Evolutionary conservation across 1,140 invertebrate species (phyloP), one percentile per base, ranked within the genome.

Genomic region (Babylonia areolata): DNA sequence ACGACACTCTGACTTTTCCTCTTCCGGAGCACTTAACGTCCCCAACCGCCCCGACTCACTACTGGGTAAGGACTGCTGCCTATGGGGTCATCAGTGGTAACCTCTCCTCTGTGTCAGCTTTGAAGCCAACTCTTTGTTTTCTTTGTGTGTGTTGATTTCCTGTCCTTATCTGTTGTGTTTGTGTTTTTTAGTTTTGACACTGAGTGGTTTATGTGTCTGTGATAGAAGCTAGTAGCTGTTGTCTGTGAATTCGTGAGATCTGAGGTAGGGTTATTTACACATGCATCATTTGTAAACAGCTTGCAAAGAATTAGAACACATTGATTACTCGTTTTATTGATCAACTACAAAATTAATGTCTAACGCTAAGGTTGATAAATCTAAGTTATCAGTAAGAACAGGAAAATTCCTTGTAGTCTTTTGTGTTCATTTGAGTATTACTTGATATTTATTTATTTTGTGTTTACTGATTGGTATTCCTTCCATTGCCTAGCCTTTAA

Each of bases 1-100:
- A 89, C 89, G 90, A 84, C 91, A 85, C 80, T 86, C 89, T 54
- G 91, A 93, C 40, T 91, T 92, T 86, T 89, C 90, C 42, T 91
- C 92, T 3, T 87, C 87, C 20, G 89, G 91, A 80, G 89, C 86
- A 83, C 90, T 91, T 42, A 88, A 86, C 75, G 40, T 73, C 64
- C n/a, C 64, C 71, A 83, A 81, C 51, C 90, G 89, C n/a, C 90
- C 91, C 17, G 91, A 91, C 51, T 92, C 91, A 17, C 85, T 91
- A 46, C 87, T 92, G 83, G 92, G 92, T 93, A 93, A 93, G 89
- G 46, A 51, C 42, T 33, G 46, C 46, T 17, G 46, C 0, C 46
- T 51, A 0, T 51, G 46, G 9, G 17, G 46, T 51, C 33, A 20
- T 75, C 33, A 75, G 9, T 64, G 17, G 58, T 64, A 1, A 11